Conservation (phyloP, 2,797 vertebrate species). For the Dendrocincla tyrannina region DNA sequence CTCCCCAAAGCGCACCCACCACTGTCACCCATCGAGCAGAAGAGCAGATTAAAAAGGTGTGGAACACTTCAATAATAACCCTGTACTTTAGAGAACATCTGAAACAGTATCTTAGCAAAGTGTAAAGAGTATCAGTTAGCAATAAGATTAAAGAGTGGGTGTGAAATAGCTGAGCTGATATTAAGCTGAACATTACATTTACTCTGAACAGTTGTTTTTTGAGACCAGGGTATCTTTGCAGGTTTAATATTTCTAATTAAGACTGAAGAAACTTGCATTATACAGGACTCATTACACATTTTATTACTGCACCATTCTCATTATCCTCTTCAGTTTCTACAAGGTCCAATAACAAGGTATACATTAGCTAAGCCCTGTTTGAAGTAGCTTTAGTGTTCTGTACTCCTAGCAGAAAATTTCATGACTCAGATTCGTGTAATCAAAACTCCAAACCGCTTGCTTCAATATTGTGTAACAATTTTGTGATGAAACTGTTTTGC, state of each 20-base stretch:
- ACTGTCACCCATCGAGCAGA: not conserved
- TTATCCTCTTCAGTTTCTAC: slow-evolving; percentile 42
- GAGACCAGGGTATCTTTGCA: not conserved
- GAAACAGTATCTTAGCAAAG: not conserved
- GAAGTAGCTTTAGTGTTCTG: slow-evolving; percentile 66
- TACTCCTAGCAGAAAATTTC: slow-evolving; percentile 59
- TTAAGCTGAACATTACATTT: not conserved
- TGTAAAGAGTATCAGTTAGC: not conserved
- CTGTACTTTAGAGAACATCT: not conserved
- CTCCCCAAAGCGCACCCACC: not conserved
- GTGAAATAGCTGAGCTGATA: not conserved
- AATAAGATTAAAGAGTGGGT: slow-evolving; percentile 27
- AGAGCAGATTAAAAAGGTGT: slow-evolving; percentile 6
- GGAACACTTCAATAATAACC: not conserved
- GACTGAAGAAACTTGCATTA: slow-evolving; percentile 27
- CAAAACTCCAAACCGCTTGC: slow-evolving; percentile 60
- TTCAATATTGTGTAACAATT: slow-evolving; percentile 63
- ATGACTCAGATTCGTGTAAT: slow-evolving; percentile 65
- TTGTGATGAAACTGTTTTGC: slow-evolving; percentile 50
- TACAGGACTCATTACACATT: slow-evolving; percentile 26
- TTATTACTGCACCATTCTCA: slow-evolving; percentile 16
- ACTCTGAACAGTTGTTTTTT: not conserved
- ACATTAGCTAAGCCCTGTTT: slow-evolving; percentile 63
- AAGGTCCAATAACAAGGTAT: slow-evolving; percentile 43
- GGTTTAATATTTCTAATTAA: slow-evolving; percentile 27